Evolutionary conservation across 2,113 vertebrate genomes (phyloP), one percentile per base, ranked within the genome.

Genomic region (Gymnobelideus leadbeateri): DNA sequence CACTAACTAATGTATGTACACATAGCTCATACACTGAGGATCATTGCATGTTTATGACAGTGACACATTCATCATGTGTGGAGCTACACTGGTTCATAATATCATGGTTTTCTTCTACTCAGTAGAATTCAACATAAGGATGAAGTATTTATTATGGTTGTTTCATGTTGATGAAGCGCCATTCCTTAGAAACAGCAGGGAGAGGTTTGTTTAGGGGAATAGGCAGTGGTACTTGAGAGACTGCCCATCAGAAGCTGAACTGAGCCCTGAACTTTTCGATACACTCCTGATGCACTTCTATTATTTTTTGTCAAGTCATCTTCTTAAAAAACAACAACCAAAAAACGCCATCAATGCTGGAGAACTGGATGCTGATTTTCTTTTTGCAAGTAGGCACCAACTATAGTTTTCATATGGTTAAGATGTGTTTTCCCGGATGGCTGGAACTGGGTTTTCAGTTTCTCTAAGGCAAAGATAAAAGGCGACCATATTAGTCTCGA

Each of bases 391-490:
- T 9, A 14, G 96, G 54, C 49, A 61, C 90, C 94, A 93, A 54
- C 91, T 97, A 52, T 90, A 91, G 55, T 92, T 91, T 95, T 96
- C 90, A 94, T 96, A 91, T 84, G 92, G 93, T 31, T 55, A 96
- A 84, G 37, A 92, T 96, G 92, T 0, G 49, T 95, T 94, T 94
- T 91, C 91, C 91, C 95, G 94, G 94, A 96, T 97, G 96, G 92
- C 94, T 96, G 96, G 96, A 97, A 97, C 96, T 94, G 95, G 91
- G 95, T 90, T 96, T 95, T 97, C 28, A 0, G 94, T 97, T 61
- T 95, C 96, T 92, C 84, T 93, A 54, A 95, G 54, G 57, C 47
- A 51, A 96, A 97, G 97, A 98, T 98, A 97, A 98, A 98, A 98
- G 96, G 7, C 94, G 93, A 61, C 93, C 97, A 96, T 97, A 93